phyloP scores from a whole-genome alignment of 1,140 invertebrate species.

The Oscheius sp. region DNA sequence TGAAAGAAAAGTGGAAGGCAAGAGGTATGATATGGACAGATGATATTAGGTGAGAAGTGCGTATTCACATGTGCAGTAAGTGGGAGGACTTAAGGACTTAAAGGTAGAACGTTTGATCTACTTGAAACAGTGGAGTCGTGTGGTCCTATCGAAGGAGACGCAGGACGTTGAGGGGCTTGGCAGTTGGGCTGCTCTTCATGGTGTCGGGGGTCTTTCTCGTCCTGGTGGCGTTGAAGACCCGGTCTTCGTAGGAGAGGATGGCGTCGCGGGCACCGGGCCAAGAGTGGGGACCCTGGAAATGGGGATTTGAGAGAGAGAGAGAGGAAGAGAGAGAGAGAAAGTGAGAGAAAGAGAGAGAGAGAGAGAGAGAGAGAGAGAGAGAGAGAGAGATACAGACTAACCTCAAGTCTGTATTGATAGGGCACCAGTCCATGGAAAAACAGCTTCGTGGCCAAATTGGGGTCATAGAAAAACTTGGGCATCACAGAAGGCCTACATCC shows the following conservation, averaged over 20 bases:
- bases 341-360: not conserved
- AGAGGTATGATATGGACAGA: too few relatives aligned
- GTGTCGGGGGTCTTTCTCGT: not conserved
- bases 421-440: not conserved
- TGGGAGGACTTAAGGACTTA: too few relatives aligned
- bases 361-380: not conserved
- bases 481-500: not conserved
- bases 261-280: not conserved
- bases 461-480: not conserved
- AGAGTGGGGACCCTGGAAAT: not conserved
- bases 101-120: too few relatives aligned
- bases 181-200: not conserved
- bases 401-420: not conserved
- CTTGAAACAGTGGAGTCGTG: not conserved
- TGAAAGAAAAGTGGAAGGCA: not conserved
- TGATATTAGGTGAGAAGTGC: not conserved
- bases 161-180: not conserved
- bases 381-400: not conserved
- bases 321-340: not conserved
- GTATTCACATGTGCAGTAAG: not conserved
- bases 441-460: not conserved
- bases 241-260: constrained; percentile 12
- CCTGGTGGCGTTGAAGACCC: constrained; percentile 26
- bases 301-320: not conserved
- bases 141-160: not conserved